phyloP scores from a whole-genome alignment of 2,888 invertebrate species.

The Gryllus longicercus region DNA sequence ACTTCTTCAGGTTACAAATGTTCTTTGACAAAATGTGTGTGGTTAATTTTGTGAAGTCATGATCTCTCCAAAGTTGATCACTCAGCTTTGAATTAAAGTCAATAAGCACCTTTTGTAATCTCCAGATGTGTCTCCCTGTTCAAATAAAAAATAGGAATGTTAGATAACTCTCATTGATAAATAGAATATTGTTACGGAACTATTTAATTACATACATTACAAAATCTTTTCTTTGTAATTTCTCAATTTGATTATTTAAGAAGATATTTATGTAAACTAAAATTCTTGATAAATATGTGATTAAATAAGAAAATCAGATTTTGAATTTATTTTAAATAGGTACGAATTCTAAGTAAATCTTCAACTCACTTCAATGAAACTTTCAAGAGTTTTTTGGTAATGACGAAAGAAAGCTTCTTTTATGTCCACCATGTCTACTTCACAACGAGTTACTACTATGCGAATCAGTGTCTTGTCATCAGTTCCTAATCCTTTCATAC shows the following conservation, averaged over 20 bases:
- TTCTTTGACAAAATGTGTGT: no score
- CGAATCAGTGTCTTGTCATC: conserved; percentile 89
- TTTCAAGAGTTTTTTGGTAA: conserved; percentile 78
- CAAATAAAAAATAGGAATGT: conserved; percentile 47
- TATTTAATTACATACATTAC: not conserved
- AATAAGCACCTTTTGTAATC: conserved; percentile 89
- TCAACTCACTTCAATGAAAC: conserved; percentile 77
- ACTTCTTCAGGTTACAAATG: no score
- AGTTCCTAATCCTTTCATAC: conserved; percentile 88
- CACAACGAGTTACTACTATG: conserved; percentile 84
- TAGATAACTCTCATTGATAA: not conserved
- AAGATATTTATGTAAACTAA: not conserved
- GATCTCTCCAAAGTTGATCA: no score
- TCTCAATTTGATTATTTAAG: not conserved
- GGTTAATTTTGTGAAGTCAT: no score
- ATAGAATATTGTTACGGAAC: not conserved
- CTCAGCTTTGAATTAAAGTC: conserved; percentile 58
- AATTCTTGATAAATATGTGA: no score
- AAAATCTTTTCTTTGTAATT: not conserved
- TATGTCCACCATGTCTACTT: conserved; percentile 89
- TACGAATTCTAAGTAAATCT: not conserved
- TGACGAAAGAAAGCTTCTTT: conserved; percentile 82
- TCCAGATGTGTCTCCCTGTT: conserved; percentile 85
- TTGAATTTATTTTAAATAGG: not conserved
- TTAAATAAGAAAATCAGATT: not conserved